Percentiles rank a stretch among this genome's conserved stretches.
Evolutionary conservation across 1,140 invertebrate genomes (phyloP).

Genomic region (Ceratosolen solmsi): DNA sequence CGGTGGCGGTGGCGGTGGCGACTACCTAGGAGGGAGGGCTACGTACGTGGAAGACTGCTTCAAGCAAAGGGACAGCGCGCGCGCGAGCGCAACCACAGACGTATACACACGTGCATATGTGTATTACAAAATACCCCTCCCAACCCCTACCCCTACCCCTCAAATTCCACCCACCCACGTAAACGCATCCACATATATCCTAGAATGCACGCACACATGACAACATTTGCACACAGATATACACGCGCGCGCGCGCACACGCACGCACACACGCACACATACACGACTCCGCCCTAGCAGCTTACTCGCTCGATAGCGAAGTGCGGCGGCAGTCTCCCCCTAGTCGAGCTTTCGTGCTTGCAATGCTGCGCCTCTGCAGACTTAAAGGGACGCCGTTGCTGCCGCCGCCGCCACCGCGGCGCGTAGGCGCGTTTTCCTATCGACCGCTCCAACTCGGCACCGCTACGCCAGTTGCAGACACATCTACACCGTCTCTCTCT

Average conservation of each 20-base stretch:
- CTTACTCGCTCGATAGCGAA: slow-evolving; percentile 68
- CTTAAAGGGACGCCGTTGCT: slow-evolving; percentile 66
- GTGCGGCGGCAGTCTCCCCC: slow-evolving; percentile 61
- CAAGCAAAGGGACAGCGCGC: slow-evolving; percentile 1
- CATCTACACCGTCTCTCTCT: slow-evolving; percentile 15
- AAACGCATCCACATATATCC: no score
- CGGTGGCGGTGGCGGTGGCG: no score
- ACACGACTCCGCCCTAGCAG: slow-evolving; percentile 45
- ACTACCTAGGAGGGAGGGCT: background rate
- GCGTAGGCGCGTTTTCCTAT: slow-evolving; percentile 55
- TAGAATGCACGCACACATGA: no score
- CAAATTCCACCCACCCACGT: no score
- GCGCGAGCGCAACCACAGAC: background rate
- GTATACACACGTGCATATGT: background rate
- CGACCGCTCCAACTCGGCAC: slow-evolving; percentile 51
- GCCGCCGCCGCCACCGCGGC: slow-evolving; percentile 48
- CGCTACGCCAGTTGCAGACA: background rate
- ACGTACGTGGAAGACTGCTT: background rate
- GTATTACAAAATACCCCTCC: no score
- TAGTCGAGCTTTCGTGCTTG: slow-evolving; percentile 67
- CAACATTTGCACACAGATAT: background rate
- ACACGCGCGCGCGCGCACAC: background rate
- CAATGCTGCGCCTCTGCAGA: slow-evolving; percentile 61
- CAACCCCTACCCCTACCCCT: no score
- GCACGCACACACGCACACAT: background rate